Percentiles rank a stretch among this genome's conserved stretches.
phyloP scores from a whole-genome alignment of 1,140 invertebrate species.

The Diplogasteroides magnus region DNA sequence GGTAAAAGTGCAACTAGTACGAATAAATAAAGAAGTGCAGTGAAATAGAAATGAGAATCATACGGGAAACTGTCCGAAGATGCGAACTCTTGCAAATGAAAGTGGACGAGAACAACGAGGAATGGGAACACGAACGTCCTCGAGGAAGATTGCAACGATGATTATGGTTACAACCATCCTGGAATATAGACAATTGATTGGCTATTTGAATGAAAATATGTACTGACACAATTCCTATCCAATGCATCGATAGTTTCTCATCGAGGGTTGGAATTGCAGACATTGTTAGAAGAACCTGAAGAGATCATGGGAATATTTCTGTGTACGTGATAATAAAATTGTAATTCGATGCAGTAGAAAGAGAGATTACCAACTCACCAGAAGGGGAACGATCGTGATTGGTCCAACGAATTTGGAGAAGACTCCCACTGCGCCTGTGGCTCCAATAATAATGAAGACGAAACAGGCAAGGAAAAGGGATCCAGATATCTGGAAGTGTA shows the following conservation, averaged over 20 bases:
- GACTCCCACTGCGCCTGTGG: constrained; percentile 54
- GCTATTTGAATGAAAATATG: constrained; percentile 7
- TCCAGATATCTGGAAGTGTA: constrained; percentile 17
- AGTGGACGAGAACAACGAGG: constrained; percentile 9
- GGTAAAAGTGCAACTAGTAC: not conserved
- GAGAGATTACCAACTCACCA: too few relatives aligned
- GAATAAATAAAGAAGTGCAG: not conserved
- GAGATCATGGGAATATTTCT: too few relatives aligned
- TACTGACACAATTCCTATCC: constrained; percentile 45
- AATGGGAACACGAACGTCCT: constrained; percentile 17
- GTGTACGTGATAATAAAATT: too few relatives aligned
- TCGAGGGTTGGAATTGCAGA: constrained; percentile 45
- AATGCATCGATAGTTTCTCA: constrained; percentile 46
- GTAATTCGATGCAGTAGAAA: too few relatives aligned
- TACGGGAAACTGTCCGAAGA: constrained; percentile 52
- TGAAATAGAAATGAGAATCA: not conserved
- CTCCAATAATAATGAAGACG: constrained; percentile 53
- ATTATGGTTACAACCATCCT: constrained; percentile 18
- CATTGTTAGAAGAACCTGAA: constrained; percentile 44
- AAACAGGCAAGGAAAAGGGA: constrained; percentile 41
- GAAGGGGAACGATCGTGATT: constrained; percentile 45
- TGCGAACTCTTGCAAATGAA: constrained; percentile 22
- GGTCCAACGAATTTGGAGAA: constrained; percentile 53
- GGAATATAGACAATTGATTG: not conserved
- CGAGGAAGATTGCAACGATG: constrained; percentile 14